Evolutionary conservation across 1,140 invertebrate species (phyloP), one percentile per base, ranked within the genome.

Genomic region (Ceratina calcarata): DNA sequence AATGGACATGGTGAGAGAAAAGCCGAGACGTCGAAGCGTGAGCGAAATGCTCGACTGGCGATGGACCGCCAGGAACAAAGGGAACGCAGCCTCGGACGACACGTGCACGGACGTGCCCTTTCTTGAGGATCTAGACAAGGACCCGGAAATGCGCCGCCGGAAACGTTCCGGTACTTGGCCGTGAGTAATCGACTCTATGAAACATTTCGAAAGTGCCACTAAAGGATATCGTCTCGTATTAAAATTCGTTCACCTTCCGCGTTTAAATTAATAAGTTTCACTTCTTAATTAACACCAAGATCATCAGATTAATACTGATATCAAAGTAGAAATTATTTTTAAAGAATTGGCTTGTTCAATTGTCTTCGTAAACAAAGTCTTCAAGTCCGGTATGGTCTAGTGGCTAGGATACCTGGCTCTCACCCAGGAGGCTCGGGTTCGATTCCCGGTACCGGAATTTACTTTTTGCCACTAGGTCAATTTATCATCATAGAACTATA

Each of bases 381-480:
- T 10, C 16, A 64, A 69, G 16, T 88, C 83, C 81, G 87, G 86
- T 87, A 88, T 87, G 87, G 83, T 87, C 85, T 86, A 89, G 80
- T 84, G 93, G 91, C 88, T 93, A 93, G 91, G 92, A 93, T 93
- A 92, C 87, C 90, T 91, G 91, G 92, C 91, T 73, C 69, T 75
- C 75, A 82, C 60, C 80, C 89, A 89, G 88, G 89, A 91, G 91
- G 91, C 91, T 87, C 86, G 87, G 85, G 82, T 89, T 89, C 87
- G 86, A 89, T 86, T 88, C 83, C 87, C 84, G 85, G 87, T 87
- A 88, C 83, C 86, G 84, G 86, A 87, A 87, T 80, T 22, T 16
- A 15, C 78, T 76, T 78, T 83, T 81, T 84, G 2, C 57, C 53
- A n/a, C 62, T 22, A n/a, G 0, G 7, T 0, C 37, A 45, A 45